Base-by-base conservation (phyloP, 2,888 invertebrate genomes). In the Thereva unica region DNA sequence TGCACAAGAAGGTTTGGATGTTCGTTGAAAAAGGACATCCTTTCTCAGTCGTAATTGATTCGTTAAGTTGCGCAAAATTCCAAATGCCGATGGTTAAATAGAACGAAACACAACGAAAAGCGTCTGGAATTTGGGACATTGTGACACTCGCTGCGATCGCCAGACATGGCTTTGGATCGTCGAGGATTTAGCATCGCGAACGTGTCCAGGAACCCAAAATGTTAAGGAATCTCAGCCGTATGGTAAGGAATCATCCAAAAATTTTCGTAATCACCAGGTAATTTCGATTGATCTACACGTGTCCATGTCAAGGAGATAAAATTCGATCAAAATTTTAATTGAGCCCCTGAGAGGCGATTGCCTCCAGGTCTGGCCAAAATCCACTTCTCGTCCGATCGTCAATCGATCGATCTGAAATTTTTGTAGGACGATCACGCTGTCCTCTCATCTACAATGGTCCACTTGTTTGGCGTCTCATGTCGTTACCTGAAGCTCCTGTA, bases 311-410 rank as follows among this genome's bases (percentile, higher is more conserved):
- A 69, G 69, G 69, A 71, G 72, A 72, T 73, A 80, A 80, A 80
- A 80, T 80, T 80, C 79, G 80, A 80, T 80, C 80, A 80, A 80
- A 80, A 79, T 80, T 80, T 80, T 80, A 80, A 80, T 80, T 79
- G 79, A 78, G 78, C 78, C 80, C 80, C 78, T 76, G 76, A 78
- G 80, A 78, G 77, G 79, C 78, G 76, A 74, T 74, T 75, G 78
- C 61, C 61, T 49, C 66, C 66, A 50, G 61, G 61, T 61, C 61
- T 49, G 50, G 50, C 50, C 50, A 50, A n/a, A n/a, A 61, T 61
- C 61, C 23, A 50, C 61, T 50, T 50, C 41, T 12, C n/a, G 50
- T 23, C 61, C 38, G 38, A 50, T 41, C 61, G 10, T 37, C n/a
- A n/a, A 23, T 23, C 23, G 23, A 40, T 0, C 55, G 42, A 12